These are phyloP conservation scores for Eidolon dupreanum DNA, from an alignment of 2,797 vertebrate species.

Conservation along the genomic window DNA sequence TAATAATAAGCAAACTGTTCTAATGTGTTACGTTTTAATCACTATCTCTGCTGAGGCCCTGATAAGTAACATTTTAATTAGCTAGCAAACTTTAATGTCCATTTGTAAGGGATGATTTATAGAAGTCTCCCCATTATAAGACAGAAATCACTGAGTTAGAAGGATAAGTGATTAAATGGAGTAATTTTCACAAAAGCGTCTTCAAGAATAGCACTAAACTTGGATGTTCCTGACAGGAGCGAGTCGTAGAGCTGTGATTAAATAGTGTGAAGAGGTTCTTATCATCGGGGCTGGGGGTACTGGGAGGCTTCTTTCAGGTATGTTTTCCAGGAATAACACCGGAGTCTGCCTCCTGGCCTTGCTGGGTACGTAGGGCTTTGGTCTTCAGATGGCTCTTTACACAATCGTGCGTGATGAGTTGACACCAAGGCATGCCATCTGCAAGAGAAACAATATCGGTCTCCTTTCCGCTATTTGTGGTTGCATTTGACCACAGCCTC, in stretches of 20 bases:
- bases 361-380: neutral
- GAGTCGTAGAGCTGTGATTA: fast-evolving
- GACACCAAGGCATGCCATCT: slow-evolving; percentile 48
- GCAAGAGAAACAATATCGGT: slow-evolving; percentile 67
- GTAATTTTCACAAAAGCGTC: neutral
- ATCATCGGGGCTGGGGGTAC: neutral
- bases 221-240: fast-evolving
- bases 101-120: slow-evolving; percentile 1
- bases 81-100: neutral
- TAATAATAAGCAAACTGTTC: neutral
- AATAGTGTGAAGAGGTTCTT: neutral
- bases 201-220: neutral
- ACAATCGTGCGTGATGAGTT: neutral
- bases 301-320: neutral
- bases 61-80: slow-evolving; percentile 12
- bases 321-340: slow-evolving; percentile 57
- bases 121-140: neutral
- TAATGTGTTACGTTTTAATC: neutral
- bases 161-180: neutral
- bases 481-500: slow-evolving; percentile 73
- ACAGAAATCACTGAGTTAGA: neutral
- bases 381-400: neutral
- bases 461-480: slow-evolving; percentile 63
- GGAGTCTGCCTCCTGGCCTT: neutral
- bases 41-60: neutral